Evolutionary conservation across 2,888 invertebrate species (phyloP).

Genomic region (Ennomos erosarius): DNA sequence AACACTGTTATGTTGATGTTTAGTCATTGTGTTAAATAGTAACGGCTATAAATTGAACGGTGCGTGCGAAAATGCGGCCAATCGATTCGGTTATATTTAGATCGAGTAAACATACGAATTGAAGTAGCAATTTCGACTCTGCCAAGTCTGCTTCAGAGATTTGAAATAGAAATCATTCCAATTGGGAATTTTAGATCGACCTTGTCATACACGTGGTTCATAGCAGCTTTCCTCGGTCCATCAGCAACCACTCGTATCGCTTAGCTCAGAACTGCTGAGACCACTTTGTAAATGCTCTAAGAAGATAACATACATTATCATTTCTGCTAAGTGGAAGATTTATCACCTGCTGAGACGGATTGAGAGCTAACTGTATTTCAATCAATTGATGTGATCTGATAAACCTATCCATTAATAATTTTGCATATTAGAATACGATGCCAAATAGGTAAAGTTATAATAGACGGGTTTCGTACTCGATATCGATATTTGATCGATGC

Average conservation of each 20-base stretch:
- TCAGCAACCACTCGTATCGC: conserved; percentile 41
- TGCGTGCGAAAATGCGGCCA: conserved; percentile 80
- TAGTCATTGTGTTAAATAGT: conserved; percentile 68
- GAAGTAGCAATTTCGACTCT: conserved; percentile 29
- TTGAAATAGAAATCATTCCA: conserved; percentile 56
- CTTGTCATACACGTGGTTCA: conserved; percentile 51
- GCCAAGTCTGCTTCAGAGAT: conserved; percentile 7
- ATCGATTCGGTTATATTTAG: conserved; percentile 73
- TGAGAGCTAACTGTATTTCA: neutral
- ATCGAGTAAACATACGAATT: conserved; percentile 55
- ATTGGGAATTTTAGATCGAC: conserved; percentile 43
- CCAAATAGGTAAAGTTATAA: too few relatives aligned
- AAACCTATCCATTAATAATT: too few relatives aligned
- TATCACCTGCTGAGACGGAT: conserved; percentile 19
- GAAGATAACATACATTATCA: conserved; percentile 28
- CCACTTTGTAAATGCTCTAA: too few relatives aligned
- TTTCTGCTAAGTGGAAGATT: conserved; percentile 26
- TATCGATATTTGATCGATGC: too few relatives aligned
- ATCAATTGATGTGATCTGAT: neutral
- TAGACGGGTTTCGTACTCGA: too few relatives aligned
- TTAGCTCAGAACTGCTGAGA: conserved; percentile 16
- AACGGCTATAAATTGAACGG: conserved; percentile 66
- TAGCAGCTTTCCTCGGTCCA: conserved; percentile 62
- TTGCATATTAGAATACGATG: too few relatives aligned
- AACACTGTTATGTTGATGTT: conserved; percentile 62